Base-by-base conservation (phyloP, 30 jellyfish, hydroid and myxozoan species). In the Aurelia aurita region DNA sequence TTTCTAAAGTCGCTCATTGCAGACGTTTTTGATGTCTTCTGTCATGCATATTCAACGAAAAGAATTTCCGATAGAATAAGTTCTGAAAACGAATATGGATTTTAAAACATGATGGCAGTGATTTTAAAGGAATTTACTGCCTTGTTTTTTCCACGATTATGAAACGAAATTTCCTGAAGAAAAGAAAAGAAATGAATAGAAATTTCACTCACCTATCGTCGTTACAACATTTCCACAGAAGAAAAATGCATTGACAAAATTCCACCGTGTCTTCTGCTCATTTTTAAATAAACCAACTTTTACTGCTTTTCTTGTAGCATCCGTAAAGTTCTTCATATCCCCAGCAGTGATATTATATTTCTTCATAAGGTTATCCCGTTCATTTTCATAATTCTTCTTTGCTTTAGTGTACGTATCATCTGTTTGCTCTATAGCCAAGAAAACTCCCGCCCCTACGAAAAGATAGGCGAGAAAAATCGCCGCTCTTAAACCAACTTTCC, bases 181-280 rank as follows among this genome's bases (percentile, higher is more conserved):
- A 39, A 39, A 15, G 51, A 6, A 35, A 39, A 39, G 15, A 39
- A 27, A 49, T 51, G 19, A 12, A 11, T 26, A 58, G 26, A 13
- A 22, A 14, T 7, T 20, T 23, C 66, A 85, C 95, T 77, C 74
- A 91, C 98, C 98, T 5, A 91, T 91, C 3, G 98, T 91, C 25
- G 98, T 91, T 44, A 91, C 94, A 21, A 91, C 95, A 39, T 91
- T 91, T 51, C 96, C 98, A 71, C 90, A 91, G 69, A 91, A 91
- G 94, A 91, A 86, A 74, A 91, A 86, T 6, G 96, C 93, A 63
- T 74, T 91, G 57, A 74, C 98, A 49, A 91, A 85, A 49, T 75
- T 83, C 98, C 98, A 91, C 80, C 62, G 53, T 10, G 58, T 39
- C 1, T 47, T 20, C 23, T 58, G 20, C 14, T 45, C 14, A 13